A percentile compares a stretch with the other conserved stretches of the same genome.
Conservation (phyloP, 37 sponge, comb jelly and placozoan genomes). For the Cladorhizidae sp. region DNA sequence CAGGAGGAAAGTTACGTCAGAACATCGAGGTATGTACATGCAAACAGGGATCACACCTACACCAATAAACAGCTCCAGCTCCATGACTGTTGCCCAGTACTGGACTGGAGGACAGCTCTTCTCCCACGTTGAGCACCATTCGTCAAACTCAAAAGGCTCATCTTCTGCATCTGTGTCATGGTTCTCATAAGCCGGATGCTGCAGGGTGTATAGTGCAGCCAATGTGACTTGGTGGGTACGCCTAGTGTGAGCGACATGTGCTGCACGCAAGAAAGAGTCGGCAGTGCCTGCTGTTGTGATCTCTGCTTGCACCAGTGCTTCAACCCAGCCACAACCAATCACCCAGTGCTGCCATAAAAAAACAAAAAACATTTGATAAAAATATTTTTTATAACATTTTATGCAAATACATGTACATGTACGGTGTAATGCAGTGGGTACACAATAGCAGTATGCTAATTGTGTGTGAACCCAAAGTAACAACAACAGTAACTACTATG, state of each 20-base stretch:
- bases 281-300: constrained; percentile 25
- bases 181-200: neutral
- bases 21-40: constrained; percentile 21
- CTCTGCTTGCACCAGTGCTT: constrained; percentile 44
- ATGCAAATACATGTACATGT: too few relatives aligned
- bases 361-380: too few relatives aligned
- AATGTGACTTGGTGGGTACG: neutral
- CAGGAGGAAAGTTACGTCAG: constrained; percentile 1
- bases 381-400: too few relatives aligned
- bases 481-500: too few relatives aligned
- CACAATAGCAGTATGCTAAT: too few relatives aligned
- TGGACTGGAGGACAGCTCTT: constrained; percentile 14
- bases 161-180: neutral
- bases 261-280: too few relatives aligned
- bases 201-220: neutral
- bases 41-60: constrained; percentile 10
- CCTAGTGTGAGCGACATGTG: too few relatives aligned
- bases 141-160: constrained; percentile 8
- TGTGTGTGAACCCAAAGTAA: too few relatives aligned
- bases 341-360: too few relatives aligned
- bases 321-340: constrained; percentile 32
- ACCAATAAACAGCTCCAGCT: constrained; percentile 25
- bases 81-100: constrained; percentile 29
- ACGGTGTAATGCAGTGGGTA: too few relatives aligned
- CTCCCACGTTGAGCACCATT: constrained; percentile 21